Conservation (phyloP, 2,113 vertebrate species). For the Antechinus flavipes region DNA sequence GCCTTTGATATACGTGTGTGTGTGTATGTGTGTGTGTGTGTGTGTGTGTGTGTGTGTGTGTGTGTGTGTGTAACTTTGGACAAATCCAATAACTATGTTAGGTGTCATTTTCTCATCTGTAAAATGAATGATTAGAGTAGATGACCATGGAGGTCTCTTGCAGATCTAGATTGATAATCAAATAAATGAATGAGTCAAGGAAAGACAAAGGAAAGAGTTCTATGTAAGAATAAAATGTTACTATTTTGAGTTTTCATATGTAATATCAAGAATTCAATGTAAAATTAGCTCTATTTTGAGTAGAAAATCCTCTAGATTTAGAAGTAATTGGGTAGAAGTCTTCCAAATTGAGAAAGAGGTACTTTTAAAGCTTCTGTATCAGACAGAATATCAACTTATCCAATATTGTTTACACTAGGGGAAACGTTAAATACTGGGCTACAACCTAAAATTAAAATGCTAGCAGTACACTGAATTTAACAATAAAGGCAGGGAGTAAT, state of each 20-base stretch:
- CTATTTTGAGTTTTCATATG: not conserved
- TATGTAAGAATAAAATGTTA: not conserved
- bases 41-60: too few relatives aligned
- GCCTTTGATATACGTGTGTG: too few relatives aligned
- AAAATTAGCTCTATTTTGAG: constrained; percentile 48
- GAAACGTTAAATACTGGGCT: constrained; percentile 64
- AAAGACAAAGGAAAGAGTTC: not conserved
- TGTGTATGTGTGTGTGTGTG: too few relatives aligned
- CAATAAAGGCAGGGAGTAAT: constrained; percentile 73
- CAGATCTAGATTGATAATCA: not conserved
- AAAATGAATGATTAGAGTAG: not conserved
- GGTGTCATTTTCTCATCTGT: not conserved
- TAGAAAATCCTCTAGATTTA: constrained; percentile 33
- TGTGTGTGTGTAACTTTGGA: not conserved
- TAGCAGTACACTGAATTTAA: constrained; percentile 66
- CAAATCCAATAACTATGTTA: not conserved
- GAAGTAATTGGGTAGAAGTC: constrained; percentile 24
- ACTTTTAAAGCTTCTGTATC: constrained; percentile 39
- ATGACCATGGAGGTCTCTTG: not conserved
- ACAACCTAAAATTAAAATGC: constrained; percentile 71
- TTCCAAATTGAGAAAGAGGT: constrained; percentile 31
- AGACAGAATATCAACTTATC: constrained; percentile 53
- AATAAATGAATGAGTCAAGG: not conserved
- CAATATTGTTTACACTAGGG: constrained; percentile 61
- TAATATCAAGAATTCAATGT: constrained; percentile 1